Evolutionary conservation across 2,797 vertebrate species (phyloP), one percentile per base, ranked within the genome.

Genomic region (Amazonetta brasiliensis): DNA sequence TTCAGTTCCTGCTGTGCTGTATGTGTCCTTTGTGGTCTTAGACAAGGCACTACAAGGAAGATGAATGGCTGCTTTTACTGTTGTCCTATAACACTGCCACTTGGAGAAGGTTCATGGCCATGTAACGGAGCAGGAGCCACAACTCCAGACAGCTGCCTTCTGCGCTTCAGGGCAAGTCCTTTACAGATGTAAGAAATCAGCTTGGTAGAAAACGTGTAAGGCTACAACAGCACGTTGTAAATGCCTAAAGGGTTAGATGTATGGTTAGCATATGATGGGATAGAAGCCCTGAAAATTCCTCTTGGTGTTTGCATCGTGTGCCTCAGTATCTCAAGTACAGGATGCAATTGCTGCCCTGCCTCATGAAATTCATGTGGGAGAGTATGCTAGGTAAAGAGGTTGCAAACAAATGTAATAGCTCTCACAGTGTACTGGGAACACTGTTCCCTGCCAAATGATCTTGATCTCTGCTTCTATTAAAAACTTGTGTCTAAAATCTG

Each of bases 311-410:
- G 4, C 7, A 28, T 4, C 1, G 9, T 14, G 9, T 58, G 17
- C 8, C 39, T 74, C 33, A 10, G 35, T 7, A 28, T 25, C 17
- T 18, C 3, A 5, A 7, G 16, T 25, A 26, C 15, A 9, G 37
- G 63, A 56, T 10, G 3, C 7, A 37, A 16, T 25, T 46, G 18
- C 30, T 89, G 74, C 9, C 39, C 30, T 68, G n/a, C 7, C 5
- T 52, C 8, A 3, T 0, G 26, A 3, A 15, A 25, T 52, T 30
- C 0, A 15, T 41, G 23, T 30, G 46, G 23, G 23, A 35, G 19
- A 30, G 6, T 9, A 14, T 3, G 5, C 5, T 9, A 48, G 11
- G 58, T 41, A 23, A 28, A 13, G n/a, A 48, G 30, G 17, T 30
- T 33, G 55, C 48, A 35, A 73, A 33, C 4, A 41, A 64, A 48